Evolutionary conservation across 2,888 invertebrate genomes (phyloP).

Genomic region (Tipula confusa): DNA sequence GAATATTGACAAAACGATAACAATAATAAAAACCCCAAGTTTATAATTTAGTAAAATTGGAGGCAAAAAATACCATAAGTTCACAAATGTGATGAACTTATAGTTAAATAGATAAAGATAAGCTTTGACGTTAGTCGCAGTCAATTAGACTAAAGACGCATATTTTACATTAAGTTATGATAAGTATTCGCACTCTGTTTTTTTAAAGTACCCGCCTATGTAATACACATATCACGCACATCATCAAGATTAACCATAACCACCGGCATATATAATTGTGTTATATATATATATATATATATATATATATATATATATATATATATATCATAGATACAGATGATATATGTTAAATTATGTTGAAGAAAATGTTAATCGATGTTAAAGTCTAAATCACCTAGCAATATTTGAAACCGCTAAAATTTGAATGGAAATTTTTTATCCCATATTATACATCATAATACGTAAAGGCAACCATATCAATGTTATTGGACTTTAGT

Average conservation of each 20-base stretch:
- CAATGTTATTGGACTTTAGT: not conserved
- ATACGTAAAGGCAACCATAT: not conserved
- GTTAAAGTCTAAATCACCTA: no score
- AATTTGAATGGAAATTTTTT: not conserved
- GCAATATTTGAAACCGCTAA: not conserved
- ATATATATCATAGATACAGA: no score
- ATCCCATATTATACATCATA: not conserved
- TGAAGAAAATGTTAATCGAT: no score
- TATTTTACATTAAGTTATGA: no score
- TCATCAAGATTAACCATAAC: no score
- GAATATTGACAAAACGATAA: not conserved
- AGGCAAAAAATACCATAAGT: not conserved
- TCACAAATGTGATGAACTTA: not conserved
- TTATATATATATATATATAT: no score
- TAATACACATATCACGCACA: no score
- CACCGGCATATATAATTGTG: no score
- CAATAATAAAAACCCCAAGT: not conserved
- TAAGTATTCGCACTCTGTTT: no score
- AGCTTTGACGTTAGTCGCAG: not conserved
- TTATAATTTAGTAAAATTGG: not conserved
- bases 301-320: no score
- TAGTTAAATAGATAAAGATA: not conserved
- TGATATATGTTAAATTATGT: no score
- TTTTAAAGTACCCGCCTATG: no score
- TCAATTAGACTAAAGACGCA: not conserved